Percentiles rank a stretch among this genome's conserved stretches.
These are phyloP conservation scores for Pungitius pungitius DNA, from an alignment of 2,113 vertebrate species.

Conservation along the genomic window DNA sequence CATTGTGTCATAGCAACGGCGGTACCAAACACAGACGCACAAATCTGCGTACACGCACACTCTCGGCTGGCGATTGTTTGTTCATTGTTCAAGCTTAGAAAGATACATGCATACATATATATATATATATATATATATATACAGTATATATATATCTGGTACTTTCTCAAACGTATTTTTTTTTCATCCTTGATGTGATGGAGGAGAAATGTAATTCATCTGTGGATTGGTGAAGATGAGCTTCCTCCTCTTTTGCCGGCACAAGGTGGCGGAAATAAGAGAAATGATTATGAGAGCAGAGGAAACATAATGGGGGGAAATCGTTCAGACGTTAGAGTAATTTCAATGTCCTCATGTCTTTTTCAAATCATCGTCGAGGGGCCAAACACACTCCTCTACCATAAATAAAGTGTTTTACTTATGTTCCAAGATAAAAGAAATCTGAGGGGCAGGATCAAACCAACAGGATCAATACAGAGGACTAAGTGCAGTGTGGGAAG, in stretches of 20 bases:
- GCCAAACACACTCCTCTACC: slow-evolving; percentile 26
- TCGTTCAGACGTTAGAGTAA: slow-evolving; percentile 79
- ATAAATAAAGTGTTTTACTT: slow-evolving; percentile 41
- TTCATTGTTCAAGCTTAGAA: slow-evolving; percentile 41
- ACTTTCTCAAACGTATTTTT: slow-evolving; percentile 61
- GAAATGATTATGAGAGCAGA: slow-evolving; percentile 77
- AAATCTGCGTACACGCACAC: neutral
- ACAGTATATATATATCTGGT: slow-evolving; percentile 54
- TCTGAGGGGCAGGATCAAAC: neutral
- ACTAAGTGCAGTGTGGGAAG: neutral
- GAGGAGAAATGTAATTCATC: slow-evolving; percentile 79
- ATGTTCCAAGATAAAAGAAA: slow-evolving; percentile 27
- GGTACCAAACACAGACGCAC: slow-evolving; percentile 24
- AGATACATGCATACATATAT: slow-evolving; percentile 48
- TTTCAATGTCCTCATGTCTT: slow-evolving; percentile 79
- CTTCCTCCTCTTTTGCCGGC: slow-evolving; percentile 66
- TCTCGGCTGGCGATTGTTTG: slow-evolving; percentile 41
- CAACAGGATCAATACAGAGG: neutral
- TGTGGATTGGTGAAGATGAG: slow-evolving; percentile 63
- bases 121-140: slow-evolving; percentile 47
- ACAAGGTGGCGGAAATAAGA: slow-evolving; percentile 77
- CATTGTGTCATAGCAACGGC: slow-evolving; percentile 58
- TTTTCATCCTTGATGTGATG: slow-evolving; percentile 64
- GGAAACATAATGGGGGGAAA: slow-evolving; percentile 81
- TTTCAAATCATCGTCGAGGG: slow-evolving; percentile 72